A percentile compares a stretch with the other conserved stretches of the same genome.
Evolutionary conservation across 2,797 vertebrate species (phyloP).

Genomic region (Lutjanus campechanus): DNA sequence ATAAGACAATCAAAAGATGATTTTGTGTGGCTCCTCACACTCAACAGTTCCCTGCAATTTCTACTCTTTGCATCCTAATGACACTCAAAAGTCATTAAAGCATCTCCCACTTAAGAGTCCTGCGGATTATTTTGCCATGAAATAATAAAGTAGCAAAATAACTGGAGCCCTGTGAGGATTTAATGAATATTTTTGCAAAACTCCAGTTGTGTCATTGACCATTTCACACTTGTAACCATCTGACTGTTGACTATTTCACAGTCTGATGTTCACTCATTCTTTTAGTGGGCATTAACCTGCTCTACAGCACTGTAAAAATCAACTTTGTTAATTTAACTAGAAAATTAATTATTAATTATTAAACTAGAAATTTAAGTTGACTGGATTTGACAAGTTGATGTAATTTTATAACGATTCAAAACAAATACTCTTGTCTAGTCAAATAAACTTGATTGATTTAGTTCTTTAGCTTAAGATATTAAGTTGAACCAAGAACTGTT

Average conservation of each 20-base stretch:
- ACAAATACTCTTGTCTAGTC: no score
- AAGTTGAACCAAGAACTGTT: no score
- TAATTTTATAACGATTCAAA: no score
- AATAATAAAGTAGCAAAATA: constrained; percentile 58
- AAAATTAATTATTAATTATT: no score
- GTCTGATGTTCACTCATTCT: constrained; percentile 18
- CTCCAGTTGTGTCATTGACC: constrained; percentile 55
- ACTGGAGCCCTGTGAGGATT: constrained; percentile 43
- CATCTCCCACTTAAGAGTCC: constrained; percentile 59
- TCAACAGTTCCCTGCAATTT: constrained; percentile 56
- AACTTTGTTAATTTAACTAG: no score
- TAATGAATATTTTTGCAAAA: constrained; percentile 53
- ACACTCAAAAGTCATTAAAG: constrained; percentile 67
- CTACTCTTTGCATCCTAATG: constrained; percentile 64
- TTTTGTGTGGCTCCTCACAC: constrained; percentile 59
- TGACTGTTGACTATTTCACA: constrained; percentile 41
- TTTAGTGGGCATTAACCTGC: constrained; percentile 27
- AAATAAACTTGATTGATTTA: no score
- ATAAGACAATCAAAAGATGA: constrained; percentile 73
- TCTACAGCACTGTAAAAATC: neutral
- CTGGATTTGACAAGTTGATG: no score
- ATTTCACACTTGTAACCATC: constrained; percentile 49
- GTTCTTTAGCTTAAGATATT: no score
- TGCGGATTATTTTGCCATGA: constrained; percentile 54
- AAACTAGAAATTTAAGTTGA: no score